phyloP scores from a whole-genome alignment of 2,113 vertebrate species.

The Carassius carassius region DNA sequence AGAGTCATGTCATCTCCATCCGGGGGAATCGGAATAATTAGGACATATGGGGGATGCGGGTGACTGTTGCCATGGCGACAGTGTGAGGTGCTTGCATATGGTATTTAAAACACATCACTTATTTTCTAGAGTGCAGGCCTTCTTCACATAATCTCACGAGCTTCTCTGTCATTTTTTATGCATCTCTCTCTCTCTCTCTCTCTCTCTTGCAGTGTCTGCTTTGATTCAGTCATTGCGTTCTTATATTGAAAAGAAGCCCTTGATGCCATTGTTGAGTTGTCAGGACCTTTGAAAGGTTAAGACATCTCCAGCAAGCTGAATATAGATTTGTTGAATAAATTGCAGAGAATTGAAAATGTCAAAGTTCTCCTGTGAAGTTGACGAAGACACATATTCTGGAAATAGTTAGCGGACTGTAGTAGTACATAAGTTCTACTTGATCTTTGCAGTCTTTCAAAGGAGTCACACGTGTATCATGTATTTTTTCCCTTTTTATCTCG shows the following conservation, averaged over 20 bases:
- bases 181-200: too few species aligned
- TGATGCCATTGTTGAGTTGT: constrained; percentile 4
- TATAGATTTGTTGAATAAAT: neutral
- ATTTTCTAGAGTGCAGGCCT: constrained; percentile 35
- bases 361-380: neutral
- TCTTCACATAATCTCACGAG: constrained; percentile 14
- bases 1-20: constrained; percentile 48
- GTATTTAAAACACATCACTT: constrained; percentile 46
- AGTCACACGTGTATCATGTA: neutral
- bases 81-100: constrained; percentile 50
- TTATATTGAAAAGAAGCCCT: neutral
- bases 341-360: neutral
- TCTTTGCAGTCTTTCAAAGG: neutral
- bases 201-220: neutral
- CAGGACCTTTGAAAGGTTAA: neutral
- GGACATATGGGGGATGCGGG: constrained; percentile 65
- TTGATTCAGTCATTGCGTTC: neutral
- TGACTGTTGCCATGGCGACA: constrained; percentile 65
- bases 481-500: neutral
- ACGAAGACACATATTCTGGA: neutral
- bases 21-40: constrained; percentile 68
- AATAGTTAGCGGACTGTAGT: neutral
- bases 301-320: neutral
- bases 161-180: neutral
- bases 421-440: neutral